Conservation (phyloP, 1,140 invertebrate genomes). For the Zaprionus vittiger region DNA sequence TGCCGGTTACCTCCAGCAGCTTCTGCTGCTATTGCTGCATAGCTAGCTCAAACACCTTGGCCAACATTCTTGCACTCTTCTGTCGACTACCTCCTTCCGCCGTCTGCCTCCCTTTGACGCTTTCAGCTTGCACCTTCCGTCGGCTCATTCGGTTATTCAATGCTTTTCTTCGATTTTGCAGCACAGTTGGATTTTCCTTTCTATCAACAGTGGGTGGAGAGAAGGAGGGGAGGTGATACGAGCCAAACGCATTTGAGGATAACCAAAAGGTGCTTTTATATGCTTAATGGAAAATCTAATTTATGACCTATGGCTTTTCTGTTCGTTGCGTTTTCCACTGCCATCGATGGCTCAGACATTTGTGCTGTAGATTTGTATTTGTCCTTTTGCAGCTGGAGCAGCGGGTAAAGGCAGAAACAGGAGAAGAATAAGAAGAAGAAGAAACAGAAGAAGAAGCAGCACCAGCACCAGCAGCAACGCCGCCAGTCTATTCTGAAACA, state of each 20-base stretch:
- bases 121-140: constrained; percentile 6
- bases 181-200: constrained; percentile 77
- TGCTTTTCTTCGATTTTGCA: constrained; percentile 81
- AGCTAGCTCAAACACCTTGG: constrained; percentile 51
- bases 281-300: constrained; percentile 83
- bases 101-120: not conserved
- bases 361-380: constrained; percentile 79
- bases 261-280: constrained; percentile 83
- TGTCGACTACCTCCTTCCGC: constrained; percentile 29
- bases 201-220: constrained; percentile 40
- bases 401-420: not conserved
- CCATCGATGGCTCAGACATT: constrained; percentile 78
- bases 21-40: constrained; percentile 24
- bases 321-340: constrained; percentile 75
- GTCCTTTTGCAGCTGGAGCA: constrained; percentile 70
- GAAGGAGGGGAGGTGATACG: not conserved
- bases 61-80: constrained; percentile 70
- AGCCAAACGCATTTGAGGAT: constrained; percentile 77
- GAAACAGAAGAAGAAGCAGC: constrained; percentile 4
- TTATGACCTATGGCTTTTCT: constrained; percentile 83
- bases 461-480: constrained; percentile 29
- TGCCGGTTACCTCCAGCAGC: constrained; percentile 33
- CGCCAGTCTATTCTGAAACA: constrained; percentile 79
- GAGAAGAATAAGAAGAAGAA: constrained; percentile 12
- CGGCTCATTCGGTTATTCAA: constrained; percentile 75